Evolutionary conservation across 2,888 invertebrate species (phyloP), one percentile per base, ranked within the genome.

Genomic region (Corbicula japonica): DNA sequence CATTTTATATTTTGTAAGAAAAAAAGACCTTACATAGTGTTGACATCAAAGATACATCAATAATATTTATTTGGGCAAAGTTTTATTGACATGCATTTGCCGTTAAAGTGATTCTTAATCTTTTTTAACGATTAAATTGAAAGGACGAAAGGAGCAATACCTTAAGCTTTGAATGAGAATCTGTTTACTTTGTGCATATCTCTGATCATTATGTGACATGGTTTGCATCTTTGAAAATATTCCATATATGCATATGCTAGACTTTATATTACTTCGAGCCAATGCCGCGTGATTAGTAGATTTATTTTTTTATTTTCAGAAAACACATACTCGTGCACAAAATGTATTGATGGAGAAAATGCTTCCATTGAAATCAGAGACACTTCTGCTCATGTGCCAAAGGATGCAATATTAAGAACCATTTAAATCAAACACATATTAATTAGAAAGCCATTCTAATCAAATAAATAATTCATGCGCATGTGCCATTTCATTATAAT

Each of bases 311-410:
- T 38, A 30, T 44, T 86, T 88, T 34, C 85, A 91, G 91, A 91
- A 52, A 88, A 97, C 93, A 95, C 96, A 63, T 97, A 97, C 94
- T 95, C 95, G 73, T 96, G 95, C 93, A 96, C 96, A 90, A 96
- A 96, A 12, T 95, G 95, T 58, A 95, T 97, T 87, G 96, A 97
- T 93, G 96, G 96, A 88, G 96, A 97, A 92, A 95, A 95, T 94
- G 95, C 97, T 38, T 95, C 95, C 90, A 96, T 97, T 92, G 97
- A 97, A 93, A 96, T 97, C 89, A 94, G 97, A 88, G 97, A 97
- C 93, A 96, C 96, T 0, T 96, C 96, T n/a, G 96, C 96, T 41
- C 96, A 96, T 91, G 92, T 91, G n/a, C n/a, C n/a, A 83, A 62
- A 12, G 15, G 44, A 26, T 23, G 15, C 34, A 12, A 21, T 23